Evolutionary conservation across 2,797 vertebrate genomes (phyloP).

Genomic region (Miopithecus talapoin): DNA sequence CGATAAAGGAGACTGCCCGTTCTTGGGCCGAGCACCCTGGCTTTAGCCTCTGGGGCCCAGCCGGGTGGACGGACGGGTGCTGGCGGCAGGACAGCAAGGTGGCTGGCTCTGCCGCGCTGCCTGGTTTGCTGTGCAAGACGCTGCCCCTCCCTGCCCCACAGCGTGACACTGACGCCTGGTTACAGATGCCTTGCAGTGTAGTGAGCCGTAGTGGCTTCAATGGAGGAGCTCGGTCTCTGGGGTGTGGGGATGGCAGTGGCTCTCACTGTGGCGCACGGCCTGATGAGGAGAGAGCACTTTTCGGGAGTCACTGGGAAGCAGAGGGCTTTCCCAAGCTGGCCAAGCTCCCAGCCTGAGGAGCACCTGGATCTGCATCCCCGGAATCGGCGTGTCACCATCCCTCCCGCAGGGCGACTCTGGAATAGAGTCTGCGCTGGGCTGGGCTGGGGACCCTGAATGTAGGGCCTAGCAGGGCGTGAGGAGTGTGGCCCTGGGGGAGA

Average conservation of each 20-base stretch:
- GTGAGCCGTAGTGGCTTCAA: not conserved
- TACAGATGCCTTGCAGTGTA: no score
- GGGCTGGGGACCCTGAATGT: not conserved
- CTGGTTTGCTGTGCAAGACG: not conserved
- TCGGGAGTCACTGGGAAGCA: not conserved
- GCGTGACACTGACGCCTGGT: rapidly evolving
- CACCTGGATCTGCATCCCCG: not conserved
- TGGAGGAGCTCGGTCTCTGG: not conserved
- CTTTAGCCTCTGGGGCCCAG: not conserved
- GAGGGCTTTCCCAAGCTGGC: not conserved
- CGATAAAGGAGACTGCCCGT: slow-evolving; percentile 24
- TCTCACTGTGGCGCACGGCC: not conserved
- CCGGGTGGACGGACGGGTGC: not conserved
- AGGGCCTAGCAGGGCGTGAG: not conserved
- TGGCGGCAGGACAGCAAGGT: not conserved
- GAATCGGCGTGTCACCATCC: not conserved
- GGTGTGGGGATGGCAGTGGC: not conserved
- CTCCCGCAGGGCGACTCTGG: not conserved
- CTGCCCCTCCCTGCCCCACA: not conserved
- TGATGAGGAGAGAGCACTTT: not conserved
- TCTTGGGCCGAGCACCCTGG: not conserved
- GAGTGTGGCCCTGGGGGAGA: not conserved
- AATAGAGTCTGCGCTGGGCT: no score
- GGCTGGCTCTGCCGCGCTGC: not conserved
- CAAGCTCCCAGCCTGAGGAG: not conserved